phyloP scores from a whole-genome alignment of 1,140 invertebrate genomes.

The Hydropsyche tenuis region DNA sequence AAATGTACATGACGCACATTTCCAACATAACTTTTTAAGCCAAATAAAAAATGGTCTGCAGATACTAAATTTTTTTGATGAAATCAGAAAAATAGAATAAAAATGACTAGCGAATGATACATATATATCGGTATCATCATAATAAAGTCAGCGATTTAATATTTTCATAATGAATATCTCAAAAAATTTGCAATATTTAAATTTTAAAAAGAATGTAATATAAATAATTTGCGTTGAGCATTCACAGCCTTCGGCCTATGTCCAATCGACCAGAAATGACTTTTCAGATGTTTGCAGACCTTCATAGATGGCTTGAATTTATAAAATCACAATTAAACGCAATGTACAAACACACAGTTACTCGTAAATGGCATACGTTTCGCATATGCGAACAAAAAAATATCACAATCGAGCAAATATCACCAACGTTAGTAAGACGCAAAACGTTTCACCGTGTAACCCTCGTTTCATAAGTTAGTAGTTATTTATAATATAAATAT shows the following conservation, averaged over 20 bases:
- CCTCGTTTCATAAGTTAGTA: background rate
- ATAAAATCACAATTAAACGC: background rate
- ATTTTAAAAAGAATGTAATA: no score
- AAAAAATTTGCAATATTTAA: background rate
- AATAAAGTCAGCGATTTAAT: background rate
- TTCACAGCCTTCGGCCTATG: conserved; percentile 18
- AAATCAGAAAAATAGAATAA: background rate
- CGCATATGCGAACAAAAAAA: background rate
- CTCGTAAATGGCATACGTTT: background rate
- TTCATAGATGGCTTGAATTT: background rate
- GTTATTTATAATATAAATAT: background rate
- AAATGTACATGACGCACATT: background rate
- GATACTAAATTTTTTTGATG: background rate
- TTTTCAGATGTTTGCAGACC: background rate
- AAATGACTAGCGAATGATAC: conserved; percentile 12
- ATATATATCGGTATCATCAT: background rate
- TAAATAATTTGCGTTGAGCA: background rate
- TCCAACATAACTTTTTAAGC: background rate
- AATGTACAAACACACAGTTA: background rate
- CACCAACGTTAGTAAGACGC: background rate
- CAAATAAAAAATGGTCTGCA: background rate
- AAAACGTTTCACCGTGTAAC: background rate
- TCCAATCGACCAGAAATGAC: background rate
- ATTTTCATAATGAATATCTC: no score
- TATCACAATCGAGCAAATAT: conserved; percentile 14